Conservation (phyloP, 2,113 vertebrate species). For the Anhinga rufa region DNA sequence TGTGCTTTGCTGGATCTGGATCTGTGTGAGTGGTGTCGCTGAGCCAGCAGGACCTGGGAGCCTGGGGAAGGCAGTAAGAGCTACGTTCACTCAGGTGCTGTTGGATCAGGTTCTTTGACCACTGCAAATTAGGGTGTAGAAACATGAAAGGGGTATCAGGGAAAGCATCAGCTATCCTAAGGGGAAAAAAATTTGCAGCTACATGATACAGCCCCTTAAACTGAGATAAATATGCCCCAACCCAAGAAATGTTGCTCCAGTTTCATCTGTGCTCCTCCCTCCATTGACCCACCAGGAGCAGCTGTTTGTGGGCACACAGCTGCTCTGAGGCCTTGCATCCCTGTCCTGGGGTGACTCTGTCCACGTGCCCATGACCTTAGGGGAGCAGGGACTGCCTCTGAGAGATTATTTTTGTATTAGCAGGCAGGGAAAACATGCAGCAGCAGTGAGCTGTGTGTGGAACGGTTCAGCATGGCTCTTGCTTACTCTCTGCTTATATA, state of each 20-base stretch:
- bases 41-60: background rate
- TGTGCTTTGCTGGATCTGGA: background rate
- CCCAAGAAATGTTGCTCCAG: background rate
- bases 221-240: background rate
- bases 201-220: background rate
- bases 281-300: accelerated
- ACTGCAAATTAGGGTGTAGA: background rate
- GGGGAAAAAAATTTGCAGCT: background rate
- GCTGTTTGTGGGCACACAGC: background rate
- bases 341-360: background rate
- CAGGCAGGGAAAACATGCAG: background rate
- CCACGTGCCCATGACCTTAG: accelerated
- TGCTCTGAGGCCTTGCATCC: background rate
- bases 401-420: background rate
- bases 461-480: background rate
- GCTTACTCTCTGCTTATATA: background rate
- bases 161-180: background rate
- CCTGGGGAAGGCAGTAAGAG: background rate
- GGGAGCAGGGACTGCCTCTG: background rate
- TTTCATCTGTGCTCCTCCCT: background rate
- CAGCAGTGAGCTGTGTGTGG: background rate
- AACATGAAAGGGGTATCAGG: background rate
- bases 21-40: accelerated
- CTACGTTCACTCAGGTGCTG: accelerated
- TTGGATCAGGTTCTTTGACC: background rate